Evolutionary conservation across 2,797 vertebrate species (phyloP).

Genomic region (Chaetodon trifasciatus): DNA sequence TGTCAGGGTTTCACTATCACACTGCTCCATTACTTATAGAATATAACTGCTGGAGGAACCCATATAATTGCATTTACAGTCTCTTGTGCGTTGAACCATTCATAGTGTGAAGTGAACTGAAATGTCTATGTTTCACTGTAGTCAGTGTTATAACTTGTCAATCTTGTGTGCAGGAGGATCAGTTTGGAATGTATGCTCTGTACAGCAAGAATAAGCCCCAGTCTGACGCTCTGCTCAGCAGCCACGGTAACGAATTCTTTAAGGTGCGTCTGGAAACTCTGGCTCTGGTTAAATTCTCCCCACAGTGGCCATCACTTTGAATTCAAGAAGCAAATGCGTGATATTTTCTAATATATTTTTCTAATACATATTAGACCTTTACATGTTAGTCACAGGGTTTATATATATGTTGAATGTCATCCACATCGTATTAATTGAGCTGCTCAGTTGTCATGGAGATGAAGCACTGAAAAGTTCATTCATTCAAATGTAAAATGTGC

Average conservation of each 20-base stretch:
- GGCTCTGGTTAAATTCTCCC: slow-evolving; percentile 39
- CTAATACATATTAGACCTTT: background rate
- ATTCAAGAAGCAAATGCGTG: background rate
- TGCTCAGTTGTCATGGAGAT: background rate
- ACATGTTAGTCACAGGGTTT: too few species aligned
- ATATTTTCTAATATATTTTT: too few species aligned
- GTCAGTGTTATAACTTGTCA: slow-evolving; percentile 75
- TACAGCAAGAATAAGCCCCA: slow-evolving; percentile 93
- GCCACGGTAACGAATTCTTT: slow-evolving; percentile 91
- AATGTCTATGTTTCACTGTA: slow-evolving; percentile 48
- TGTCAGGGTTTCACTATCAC: slow-evolving; percentile 10
- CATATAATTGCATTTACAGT: background rate
- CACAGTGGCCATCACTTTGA: background rate
- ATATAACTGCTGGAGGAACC: background rate
- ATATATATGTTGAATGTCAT: background rate
- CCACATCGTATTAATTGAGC: too few species aligned
- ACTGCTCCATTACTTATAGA: background rate
- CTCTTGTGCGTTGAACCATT: slow-evolving; percentile 27
- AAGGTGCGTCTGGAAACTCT: slow-evolving; percentile 84
- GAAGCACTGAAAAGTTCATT: too few species aligned
- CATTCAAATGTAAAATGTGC: background rate
- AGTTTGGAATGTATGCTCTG: slow-evolving; percentile 91
- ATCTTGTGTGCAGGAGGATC: slow-evolving; percentile 87
- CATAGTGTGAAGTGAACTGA: slow-evolving; percentile 24
- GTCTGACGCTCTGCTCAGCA: slow-evolving; percentile 88